Conservation (phyloP, 2,113 vertebrate species). For the Seriola rivoliana region DNA sequence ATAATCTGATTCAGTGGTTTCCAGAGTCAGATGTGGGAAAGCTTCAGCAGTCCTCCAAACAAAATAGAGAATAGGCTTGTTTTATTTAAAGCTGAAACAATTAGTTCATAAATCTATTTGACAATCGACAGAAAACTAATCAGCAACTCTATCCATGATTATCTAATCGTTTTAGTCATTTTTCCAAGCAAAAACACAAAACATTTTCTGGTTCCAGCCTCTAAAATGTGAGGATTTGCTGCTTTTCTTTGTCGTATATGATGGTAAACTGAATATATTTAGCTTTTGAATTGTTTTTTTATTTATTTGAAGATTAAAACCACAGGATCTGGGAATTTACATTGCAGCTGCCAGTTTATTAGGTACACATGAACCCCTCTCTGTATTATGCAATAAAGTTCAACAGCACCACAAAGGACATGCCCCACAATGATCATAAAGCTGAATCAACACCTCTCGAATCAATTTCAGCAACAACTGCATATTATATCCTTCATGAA, state of each 20-base stretch:
- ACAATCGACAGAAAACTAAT: background rate
- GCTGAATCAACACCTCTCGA: background rate
- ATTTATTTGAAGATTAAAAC: background rate
- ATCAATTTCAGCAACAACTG: background rate
- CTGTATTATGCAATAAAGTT: background rate
- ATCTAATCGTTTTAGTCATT: background rate
- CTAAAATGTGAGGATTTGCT: background rate
- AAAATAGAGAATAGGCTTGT: background rate
- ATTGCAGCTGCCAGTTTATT: no score
- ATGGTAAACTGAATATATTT: background rate
- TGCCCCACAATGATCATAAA: background rate
- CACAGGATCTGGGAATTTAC: no score
- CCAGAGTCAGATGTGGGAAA: background rate
- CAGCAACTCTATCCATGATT: background rate
- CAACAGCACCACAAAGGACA: background rate
- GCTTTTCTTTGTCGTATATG: background rate
- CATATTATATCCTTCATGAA: background rate
- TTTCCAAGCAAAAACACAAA: background rate
- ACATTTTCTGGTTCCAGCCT: no score
- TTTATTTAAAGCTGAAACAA: background rate
- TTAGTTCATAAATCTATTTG: background rate
- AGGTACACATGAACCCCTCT: background rate
- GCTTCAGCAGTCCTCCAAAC: background rate
- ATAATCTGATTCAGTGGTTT: background rate
- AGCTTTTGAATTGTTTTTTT: background rate